Conservation (phyloP, 1,140 invertebrate genomes). For the Caerostris darwini region DNA sequence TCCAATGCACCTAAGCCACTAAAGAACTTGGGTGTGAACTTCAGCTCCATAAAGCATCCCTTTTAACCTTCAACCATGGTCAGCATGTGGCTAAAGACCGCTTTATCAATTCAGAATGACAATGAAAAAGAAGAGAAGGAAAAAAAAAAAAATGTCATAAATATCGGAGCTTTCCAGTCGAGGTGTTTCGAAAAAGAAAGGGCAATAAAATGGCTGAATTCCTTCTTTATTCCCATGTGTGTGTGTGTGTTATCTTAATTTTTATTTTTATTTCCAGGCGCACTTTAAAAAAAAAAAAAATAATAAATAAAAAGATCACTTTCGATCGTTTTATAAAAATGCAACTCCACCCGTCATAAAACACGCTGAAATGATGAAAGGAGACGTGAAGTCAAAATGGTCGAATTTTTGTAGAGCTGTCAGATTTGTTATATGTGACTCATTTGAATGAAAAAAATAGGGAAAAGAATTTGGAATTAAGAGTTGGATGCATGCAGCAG, state of each 20-base stretch:
- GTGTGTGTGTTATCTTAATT: conserved; percentile 55
- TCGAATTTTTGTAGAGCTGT: conserved; percentile 11
- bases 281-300: conserved; percentile 1
- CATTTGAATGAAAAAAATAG: background rate
- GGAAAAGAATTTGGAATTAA: background rate
- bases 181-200: conserved; percentile 48
- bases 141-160: conserved; percentile 25
- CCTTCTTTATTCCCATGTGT: background rate
- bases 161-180: conserved; percentile 50
- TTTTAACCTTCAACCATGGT: conserved; percentile 70
- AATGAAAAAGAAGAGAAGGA: conserved; percentile 30
- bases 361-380: conserved; percentile 53
- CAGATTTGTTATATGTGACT: background rate
- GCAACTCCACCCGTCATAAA: conserved; percentile 18
- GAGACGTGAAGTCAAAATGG: conserved; percentile 21
- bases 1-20: conserved; percentile 47
- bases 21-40: conserved; percentile 53
- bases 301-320: conserved; percentile 1
- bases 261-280: conserved; percentile 42
- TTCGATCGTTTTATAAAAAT: conserved; percentile 52
- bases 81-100: conserved; percentile 73
- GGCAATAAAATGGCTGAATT: conserved; percentile 42
- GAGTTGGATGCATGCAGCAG: background rate
- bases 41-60: conserved; percentile 37
- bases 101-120: conserved; percentile 68